Evolutionary conservation across 2,113 vertebrate genomes (phyloP).

Genomic region (Embiotoca jacksoni): DNA sequence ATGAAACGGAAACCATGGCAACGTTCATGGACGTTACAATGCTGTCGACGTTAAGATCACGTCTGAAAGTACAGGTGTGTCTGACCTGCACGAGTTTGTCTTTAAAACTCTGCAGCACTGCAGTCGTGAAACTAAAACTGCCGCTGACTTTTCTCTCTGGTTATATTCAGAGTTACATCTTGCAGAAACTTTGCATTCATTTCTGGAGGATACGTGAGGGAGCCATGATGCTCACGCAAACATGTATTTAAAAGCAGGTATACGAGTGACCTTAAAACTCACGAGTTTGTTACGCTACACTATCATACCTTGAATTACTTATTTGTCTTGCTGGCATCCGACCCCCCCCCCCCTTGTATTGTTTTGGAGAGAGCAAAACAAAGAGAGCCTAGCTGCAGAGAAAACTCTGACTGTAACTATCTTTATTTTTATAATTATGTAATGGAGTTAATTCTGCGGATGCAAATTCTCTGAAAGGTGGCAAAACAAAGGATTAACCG

Average conservation of each 20-base stretch:
- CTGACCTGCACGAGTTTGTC: too few species aligned
- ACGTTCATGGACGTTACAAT: too few species aligned
- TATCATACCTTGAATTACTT: not conserved
- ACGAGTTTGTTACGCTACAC: not conserved
- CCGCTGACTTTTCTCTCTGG: not conserved
- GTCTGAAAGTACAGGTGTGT: too few species aligned
- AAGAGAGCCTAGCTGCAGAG: not conserved
- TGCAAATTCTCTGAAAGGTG: slow-evolving; percentile 13
- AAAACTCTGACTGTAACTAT: not conserved
- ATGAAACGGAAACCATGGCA: not conserved
- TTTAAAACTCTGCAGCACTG: not conserved
- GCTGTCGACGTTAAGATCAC: too few species aligned
- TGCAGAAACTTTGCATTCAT: not conserved
- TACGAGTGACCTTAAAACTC: not conserved
- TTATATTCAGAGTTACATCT: too few species aligned
- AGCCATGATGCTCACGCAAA: not conserved
- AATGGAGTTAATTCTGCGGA: slow-evolving; percentile 3
- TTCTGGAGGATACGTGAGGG: not conserved
- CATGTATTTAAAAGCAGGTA: not conserved
- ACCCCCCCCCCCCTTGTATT: not conserved
- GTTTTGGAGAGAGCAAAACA: not conserved
- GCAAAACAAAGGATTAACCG: slow-evolving; percentile 22
- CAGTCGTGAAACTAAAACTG: not conserved
- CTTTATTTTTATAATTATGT: slow-evolving; percentile 5
- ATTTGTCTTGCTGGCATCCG: not conserved